phyloP scores from a whole-genome alignment of 2,888 invertebrate species.

The Tetramorium bicarinatum region DNA sequence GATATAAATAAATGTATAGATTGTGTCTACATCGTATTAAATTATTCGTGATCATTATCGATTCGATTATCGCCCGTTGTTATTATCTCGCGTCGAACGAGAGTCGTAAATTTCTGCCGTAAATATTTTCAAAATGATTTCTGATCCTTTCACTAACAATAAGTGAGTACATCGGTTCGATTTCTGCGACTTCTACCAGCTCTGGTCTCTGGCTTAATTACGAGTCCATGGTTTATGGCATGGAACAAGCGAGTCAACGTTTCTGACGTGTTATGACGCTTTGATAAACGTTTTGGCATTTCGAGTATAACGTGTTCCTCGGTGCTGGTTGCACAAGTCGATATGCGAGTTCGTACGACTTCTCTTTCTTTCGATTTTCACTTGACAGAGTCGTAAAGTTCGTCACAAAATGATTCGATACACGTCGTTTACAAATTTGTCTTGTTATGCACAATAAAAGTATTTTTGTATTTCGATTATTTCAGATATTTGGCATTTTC shows the following conservation, averaged over 20 bases:
- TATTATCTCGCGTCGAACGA: slow-evolving; percentile 40
- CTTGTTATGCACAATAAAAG: slow-evolving; percentile 4
- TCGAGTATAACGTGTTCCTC: slow-evolving; percentile 36
- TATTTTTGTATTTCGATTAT: slow-evolving; percentile 21
- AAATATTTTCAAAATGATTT: slow-evolving; percentile 45
- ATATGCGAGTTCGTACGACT: slow-evolving; percentile 27
- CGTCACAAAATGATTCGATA: slow-evolving; percentile 5
- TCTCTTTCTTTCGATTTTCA: slow-evolving; percentile 33
- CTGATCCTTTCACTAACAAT: slow-evolving; percentile 32
- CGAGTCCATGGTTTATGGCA: slow-evolving; percentile 56
- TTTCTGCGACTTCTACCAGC: slow-evolving; percentile 5
- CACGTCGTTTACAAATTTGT: slow-evolving; percentile 8
- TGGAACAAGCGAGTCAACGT: slow-evolving; percentile 55
- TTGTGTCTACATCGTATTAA: neutral
- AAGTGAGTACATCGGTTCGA: slow-evolving; percentile 2
- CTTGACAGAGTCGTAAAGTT: slow-evolving; percentile 38
- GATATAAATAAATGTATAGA: slow-evolving; percentile 16
- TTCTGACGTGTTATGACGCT: slow-evolving; percentile 54
- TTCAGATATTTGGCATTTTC: neutral
- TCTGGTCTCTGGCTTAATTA: slow-evolving; percentile 54
- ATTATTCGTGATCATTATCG: slow-evolving; percentile 34
- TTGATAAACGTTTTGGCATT: slow-evolving; percentile 58
- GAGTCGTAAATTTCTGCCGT: slow-evolving; percentile 39
- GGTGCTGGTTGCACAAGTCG: slow-evolving; percentile 24
- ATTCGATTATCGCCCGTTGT: slow-evolving; percentile 29